Conservation (phyloP, 2,113 vertebrate species). For the Eulacestoma nigropectus region DNA sequence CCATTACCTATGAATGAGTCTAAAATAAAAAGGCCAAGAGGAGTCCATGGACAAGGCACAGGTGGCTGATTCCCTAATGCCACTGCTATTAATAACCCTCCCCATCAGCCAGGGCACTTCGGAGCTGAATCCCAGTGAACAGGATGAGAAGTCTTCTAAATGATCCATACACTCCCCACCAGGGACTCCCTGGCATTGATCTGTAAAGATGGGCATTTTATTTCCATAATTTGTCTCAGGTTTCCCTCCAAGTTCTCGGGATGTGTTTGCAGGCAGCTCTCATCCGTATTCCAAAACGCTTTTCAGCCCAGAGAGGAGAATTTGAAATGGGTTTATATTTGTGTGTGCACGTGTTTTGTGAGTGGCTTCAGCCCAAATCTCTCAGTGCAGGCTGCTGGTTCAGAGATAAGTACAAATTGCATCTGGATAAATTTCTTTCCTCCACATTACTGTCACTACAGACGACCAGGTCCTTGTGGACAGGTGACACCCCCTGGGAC, state of each 20-base stretch:
- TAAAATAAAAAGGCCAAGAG: background rate
- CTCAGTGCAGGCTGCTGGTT: background rate
- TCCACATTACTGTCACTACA: background rate
- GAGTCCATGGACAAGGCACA: background rate
- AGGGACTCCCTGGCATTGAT: conserved; percentile 34
- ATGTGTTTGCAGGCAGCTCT: conserved; percentile 10
- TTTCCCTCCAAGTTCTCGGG: background rate
- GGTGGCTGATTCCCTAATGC: background rate
- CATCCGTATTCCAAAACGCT: background rate
- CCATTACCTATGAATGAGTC: background rate
- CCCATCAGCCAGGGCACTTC: background rate
- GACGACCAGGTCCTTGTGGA: background rate
- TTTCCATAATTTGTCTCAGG: conserved; percentile 12
- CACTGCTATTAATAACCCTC: background rate
- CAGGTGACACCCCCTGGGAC: background rate
- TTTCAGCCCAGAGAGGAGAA: background rate
- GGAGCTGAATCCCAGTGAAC: background rate
- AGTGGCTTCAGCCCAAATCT: background rate
- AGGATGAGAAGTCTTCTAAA: conserved; percentile 13
- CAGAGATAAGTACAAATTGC: background rate
- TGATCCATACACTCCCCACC: background rate
- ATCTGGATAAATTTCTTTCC: background rate
- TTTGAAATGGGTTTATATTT: background rate
- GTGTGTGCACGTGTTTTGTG: background rate
- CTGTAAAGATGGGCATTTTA: conserved; percentile 34